phyloP scores from a whole-genome alignment of 2,113 vertebrate genomes.

The Pyrgilauda ruficollis region DNA sequence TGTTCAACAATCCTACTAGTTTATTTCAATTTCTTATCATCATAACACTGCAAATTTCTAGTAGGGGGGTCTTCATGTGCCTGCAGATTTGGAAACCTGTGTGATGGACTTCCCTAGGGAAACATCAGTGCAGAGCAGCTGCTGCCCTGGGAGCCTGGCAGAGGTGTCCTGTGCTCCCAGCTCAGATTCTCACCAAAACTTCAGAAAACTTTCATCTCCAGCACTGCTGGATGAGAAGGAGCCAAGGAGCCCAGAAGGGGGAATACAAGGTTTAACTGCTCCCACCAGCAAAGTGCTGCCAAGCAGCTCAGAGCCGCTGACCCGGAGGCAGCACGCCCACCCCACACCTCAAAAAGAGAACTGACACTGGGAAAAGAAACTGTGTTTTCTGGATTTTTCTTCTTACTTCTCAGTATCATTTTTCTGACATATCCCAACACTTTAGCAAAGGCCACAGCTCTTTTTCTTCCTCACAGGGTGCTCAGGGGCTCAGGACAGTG shows the following conservation, averaged over 20 bases:
- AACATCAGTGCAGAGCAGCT: background rate
- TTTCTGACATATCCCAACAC: background rate
- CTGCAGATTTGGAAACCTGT: background rate
- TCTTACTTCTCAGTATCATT: background rate
- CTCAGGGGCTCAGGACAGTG: background rate
- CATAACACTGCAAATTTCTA: background rate
- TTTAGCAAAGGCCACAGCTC: background rate
- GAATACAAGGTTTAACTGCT: background rate
- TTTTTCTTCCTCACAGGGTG: background rate
- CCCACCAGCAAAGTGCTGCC: background rate
- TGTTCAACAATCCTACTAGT: background rate
- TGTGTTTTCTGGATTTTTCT: background rate
- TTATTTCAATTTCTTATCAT: background rate
- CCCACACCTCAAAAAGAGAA: background rate
- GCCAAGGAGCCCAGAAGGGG: background rate
- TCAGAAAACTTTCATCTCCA: accelerated
- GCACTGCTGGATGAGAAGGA: background rate
- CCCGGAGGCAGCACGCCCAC: background rate
- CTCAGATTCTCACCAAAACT: accelerated
- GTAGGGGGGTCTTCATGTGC: accelerated
- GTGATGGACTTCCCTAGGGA: background rate
- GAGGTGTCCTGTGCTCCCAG: background rate
- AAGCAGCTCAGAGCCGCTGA: background rate
- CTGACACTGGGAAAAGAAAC: conserved; percentile 4
- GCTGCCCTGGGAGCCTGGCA: background rate